Conservation (phyloP, 2,888 invertebrate genomes). For the Calameuta pallipes region DNA sequence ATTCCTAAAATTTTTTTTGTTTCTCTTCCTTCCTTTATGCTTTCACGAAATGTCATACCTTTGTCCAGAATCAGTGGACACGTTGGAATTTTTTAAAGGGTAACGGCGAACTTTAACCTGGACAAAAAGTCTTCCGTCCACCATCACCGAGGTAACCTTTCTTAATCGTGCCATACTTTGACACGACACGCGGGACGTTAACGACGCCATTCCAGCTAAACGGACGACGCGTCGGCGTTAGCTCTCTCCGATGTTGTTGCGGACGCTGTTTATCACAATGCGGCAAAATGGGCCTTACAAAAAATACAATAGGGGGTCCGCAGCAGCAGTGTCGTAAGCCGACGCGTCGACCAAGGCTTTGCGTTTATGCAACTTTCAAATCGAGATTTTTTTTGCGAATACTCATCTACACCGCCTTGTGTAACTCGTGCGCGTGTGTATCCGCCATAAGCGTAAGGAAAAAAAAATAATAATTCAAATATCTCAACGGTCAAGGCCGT, state of each 20-base stretch:
- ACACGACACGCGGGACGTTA: neutral
- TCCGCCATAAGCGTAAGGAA: neutral
- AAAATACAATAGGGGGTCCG: slow-evolving; percentile 62
- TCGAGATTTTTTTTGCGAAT: neutral
- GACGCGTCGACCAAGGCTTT: neutral
- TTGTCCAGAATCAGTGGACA: neutral
- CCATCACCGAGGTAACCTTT: neutral
- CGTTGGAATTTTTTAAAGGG: neutral
- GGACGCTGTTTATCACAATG: slow-evolving; percentile 65
- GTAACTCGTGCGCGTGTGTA: neutral
- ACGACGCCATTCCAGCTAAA: neutral
- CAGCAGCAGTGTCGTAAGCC: slow-evolving; percentile 33
- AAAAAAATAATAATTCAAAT: neutral
- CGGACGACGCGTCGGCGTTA: neutral
- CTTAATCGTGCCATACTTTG: neutral
- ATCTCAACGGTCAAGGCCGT: neutral
- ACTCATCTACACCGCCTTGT: neutral
- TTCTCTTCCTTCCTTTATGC: neutral
- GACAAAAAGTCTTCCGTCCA: neutral
- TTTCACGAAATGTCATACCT: neutral
- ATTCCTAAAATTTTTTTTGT: slow-evolving; percentile 3
- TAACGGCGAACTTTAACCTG: neutral
- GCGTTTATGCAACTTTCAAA: neutral
- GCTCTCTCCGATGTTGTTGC: slow-evolving; percentile 49
- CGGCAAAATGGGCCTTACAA: slow-evolving; percentile 62